Percentiles rank a stretch among this genome's conserved stretches.
Evolutionary conservation across 2,888 invertebrate genomes (phyloP).

Genomic region (Allophyes oxyacanthae): DNA sequence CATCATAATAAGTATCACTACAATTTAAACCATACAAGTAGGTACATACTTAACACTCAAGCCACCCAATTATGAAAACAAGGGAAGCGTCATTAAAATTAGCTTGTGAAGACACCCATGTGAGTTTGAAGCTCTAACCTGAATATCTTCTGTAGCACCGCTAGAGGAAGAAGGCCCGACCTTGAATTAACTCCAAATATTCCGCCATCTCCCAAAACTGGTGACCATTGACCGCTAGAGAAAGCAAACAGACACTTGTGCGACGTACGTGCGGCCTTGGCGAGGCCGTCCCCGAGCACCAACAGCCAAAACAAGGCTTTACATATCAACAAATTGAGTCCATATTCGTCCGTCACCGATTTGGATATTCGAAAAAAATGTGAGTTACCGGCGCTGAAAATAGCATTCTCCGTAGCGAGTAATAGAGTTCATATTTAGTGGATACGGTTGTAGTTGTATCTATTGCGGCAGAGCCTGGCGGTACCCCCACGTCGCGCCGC

Average conservation of each 20-base stretch:
- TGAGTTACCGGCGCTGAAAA: constrained; percentile 51
- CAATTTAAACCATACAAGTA: no score
- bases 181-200: constrained; percentile 73
- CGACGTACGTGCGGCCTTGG: constrained; percentile 81
- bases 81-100: no score
- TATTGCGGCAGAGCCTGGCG: constrained; percentile 66
- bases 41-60: no score
- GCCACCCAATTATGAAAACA: no score
- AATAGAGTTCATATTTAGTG: constrained; percentile 66
- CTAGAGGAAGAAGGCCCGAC: constrained; percentile 61
- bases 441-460: constrained; percentile 45
- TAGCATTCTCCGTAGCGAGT: constrained; percentile 56
- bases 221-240: constrained; percentile 85
- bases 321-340: constrained; percentile 57
- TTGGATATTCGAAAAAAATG: constrained; percentile 61
- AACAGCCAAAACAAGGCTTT: constrained; percentile 60
- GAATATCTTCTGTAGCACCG: constrained; percentile 7
- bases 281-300: constrained; percentile 69
- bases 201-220: constrained; percentile 63
- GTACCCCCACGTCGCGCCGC: constrained; percentile 64
- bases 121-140: background rate
- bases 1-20: no score
- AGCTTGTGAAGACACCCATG: no score
- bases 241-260: constrained; percentile 80
- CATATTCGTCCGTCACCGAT: constrained; percentile 62